Evolutionary conservation across 2,888 invertebrate genomes (phyloP), one percentile per base, ranked within the genome.

Genomic region (Yponomeuta malinellus): DNA sequence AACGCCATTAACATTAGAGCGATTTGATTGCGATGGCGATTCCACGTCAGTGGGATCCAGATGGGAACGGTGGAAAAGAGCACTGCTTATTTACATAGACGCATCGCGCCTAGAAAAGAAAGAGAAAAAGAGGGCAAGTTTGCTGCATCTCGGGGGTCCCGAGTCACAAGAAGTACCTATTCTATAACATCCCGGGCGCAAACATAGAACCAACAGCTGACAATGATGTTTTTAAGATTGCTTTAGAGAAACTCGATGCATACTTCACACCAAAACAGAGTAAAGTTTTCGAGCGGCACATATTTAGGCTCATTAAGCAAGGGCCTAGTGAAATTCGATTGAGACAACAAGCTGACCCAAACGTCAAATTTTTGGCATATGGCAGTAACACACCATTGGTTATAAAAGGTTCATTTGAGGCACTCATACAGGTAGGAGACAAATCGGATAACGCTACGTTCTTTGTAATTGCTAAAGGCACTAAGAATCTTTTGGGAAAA

Each of bases 31-130:
- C 29, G 78, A 76, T 15, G 78, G 79, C n/a, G 78, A 79, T 29
- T 69, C 69, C 37, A 64, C 74, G n/a, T 75, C 78, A 1, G 73
- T 79, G 0, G 78, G 76, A 2, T 63, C 74, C 33, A 71, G 75
- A 33, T 80, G 78, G 78, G 75, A 79, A 59, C 76, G 76, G 73
- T 80, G 79, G 79, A 78, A 76, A 71, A 72, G 78, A 63, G 74
- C 76, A 10, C 69, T 78, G 6, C 37, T 65, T n/a, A 76, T 78
- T 23, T 80, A 78, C 68, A 63, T 78, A 31, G 74, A 76, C 64
- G 74, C 73, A 0, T 29, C 74, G 6, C 71, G 72, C 48, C 72
- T 75, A 10, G 68, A 12, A 4, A 63, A 15, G 0, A 52, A 72
- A 1, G 63, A 15, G 12, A 75, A 73, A 65, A 75, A 75, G 37